Conservation (phyloP, 1,140 invertebrate species). For the Papilio dardanus region DNA sequence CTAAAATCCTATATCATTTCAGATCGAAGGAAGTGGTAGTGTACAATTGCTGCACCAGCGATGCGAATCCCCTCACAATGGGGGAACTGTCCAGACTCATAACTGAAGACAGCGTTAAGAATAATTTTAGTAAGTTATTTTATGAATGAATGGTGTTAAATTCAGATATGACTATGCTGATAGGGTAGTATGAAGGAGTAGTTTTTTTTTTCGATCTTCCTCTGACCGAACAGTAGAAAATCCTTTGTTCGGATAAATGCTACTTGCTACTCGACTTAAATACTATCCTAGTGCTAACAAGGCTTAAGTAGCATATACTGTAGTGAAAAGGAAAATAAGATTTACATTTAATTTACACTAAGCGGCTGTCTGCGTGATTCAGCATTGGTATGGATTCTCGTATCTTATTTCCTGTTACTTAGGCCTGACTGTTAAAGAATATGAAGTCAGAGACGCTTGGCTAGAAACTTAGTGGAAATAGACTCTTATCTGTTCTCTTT, state of each 20-base stretch:
- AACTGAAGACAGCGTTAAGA: slow-evolving; percentile 25
- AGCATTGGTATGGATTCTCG: not conserved
- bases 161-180: too few species aligned
- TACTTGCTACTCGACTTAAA: too few species aligned
- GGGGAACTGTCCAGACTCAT: not conserved
- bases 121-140: slow-evolving; percentile 44
- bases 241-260: too few species aligned
- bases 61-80: slow-evolving; percentile 45
- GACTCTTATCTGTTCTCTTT: not conserved
- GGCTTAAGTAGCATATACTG: too few species aligned
- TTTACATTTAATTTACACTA: not conserved
- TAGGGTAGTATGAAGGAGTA: too few species aligned
- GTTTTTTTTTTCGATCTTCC: too few species aligned
- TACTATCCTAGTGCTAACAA: too few species aligned
- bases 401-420: not conserved
- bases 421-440: not conserved
- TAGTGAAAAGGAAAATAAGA: not conserved
- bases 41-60: slow-evolving; percentile 48
- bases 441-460: too few species aligned
- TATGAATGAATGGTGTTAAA: too few species aligned
- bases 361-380: too few species aligned
- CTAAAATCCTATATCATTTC: slow-evolving; percentile 30
- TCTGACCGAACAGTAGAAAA: too few species aligned
- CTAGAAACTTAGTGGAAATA: too few species aligned
- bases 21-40: slow-evolving; percentile 43